Base-by-base conservation (phyloP, 2,113 vertebrate species). In the Illadopsis cleaveri region DNA sequence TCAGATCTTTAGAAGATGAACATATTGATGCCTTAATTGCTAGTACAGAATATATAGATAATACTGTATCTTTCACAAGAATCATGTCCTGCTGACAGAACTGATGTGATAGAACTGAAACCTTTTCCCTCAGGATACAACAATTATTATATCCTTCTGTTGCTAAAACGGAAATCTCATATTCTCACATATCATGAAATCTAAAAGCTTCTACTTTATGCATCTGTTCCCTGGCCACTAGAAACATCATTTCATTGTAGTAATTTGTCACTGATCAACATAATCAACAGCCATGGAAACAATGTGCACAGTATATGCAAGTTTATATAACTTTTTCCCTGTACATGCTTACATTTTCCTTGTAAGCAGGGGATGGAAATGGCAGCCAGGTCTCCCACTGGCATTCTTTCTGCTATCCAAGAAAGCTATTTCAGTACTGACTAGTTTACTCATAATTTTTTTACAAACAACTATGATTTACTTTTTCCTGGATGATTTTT, bases 21-120 rank as follows among this genome's bases (percentile, higher is more conserved):
- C 38, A 47, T 79, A 72, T 73, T 90, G 75, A 82, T 80, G 68
- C 40, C 65, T 71, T 94, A 95, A 91, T 92, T 95, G 48, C 70
- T 91, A 71, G 53, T 5, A 15, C 44, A 76, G 61, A 84, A 87
- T 76, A 69, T 60, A 53, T 57, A 48, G 78, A 65, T 80, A 87
- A 75, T 71, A 69, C 33, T 44, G 22, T 84, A 44, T 91, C 62
- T 82, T 96, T 82, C 37, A 56, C 11, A 80, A 75, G 66, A 91
- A 82, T n/a, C 40, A 8, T 60, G 13, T 81, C 87, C 81, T 90
- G 50, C 82, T 82, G 88, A 53, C 78, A 82, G 65, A 82, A 91
- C 53, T 62, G 70, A 87, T 60, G 58, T 69, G 87, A 72, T 45
- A 69, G 82, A 79, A 58, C 48, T 90, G 75, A 72, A 92, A 79